These are phyloP conservation scores for Aegithalos caudatus DNA, from an alignment of 2,113 vertebrate genomes.

Conservation along the genomic window DNA sequence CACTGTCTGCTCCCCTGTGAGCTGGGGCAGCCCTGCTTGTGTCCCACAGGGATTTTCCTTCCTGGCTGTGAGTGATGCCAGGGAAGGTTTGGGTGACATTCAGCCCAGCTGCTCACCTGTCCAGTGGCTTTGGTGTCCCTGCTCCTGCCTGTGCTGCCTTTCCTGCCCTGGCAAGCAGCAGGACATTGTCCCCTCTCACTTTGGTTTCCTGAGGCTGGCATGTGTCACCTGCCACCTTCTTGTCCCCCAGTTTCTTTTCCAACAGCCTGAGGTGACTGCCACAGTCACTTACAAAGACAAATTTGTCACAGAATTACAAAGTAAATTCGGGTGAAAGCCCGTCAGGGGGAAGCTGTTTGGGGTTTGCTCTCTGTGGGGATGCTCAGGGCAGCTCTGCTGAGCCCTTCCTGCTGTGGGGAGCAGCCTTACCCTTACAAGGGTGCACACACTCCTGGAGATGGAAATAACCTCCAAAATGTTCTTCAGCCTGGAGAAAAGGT, in stretches of 20 bases:
- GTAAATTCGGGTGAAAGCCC: background rate
- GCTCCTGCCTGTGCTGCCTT: background rate
- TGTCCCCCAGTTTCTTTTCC: fast-evolving
- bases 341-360: background rate
- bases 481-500: background rate
- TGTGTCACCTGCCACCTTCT: fast-evolving
- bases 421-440: background rate
- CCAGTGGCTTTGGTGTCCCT: background rate
- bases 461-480: background rate
- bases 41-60: background rate
- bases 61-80: background rate
- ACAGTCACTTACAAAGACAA: background rate
- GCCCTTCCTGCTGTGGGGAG: background rate
- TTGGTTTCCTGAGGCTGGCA: fast-evolving
- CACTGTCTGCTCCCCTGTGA: fast-evolving
- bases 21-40: background rate
- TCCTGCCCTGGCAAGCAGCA: background rate
- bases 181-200: fast-evolving
- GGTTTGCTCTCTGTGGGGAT: no score
- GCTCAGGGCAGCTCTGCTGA: background rate
- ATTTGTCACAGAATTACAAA: background rate
- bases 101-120: fast-evolving
- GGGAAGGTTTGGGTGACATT: background rate
- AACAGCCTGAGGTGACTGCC: background rate
- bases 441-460: background rate